Base-by-base conservation (phyloP, 1,140 invertebrate genomes). In the Chymomyza costata region DNA sequence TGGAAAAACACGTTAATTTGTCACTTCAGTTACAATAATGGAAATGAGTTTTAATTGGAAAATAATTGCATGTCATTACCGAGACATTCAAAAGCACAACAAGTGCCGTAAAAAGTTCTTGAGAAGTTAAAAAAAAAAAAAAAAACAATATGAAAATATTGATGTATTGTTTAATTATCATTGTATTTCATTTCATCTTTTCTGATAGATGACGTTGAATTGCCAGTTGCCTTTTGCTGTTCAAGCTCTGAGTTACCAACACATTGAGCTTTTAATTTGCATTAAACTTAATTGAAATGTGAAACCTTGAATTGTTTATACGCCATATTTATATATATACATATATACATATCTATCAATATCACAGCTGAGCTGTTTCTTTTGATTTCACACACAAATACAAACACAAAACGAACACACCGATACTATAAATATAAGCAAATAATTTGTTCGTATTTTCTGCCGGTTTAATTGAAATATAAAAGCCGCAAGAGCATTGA, bases 21-120 rank as follows among this genome's bases (percentile, higher is more conserved):
- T 66, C 50, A 53, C 61, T 62, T 65, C 65, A 65, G 61, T 65
- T 66, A 66, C 71, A 70, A 70, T 59, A 63, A 66, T 53, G 70
- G 53, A 65, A 76, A 76, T 70, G 71, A 43, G 57, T 66, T 76
- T 74, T 78, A 78, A 76, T 78, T 52, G 35, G 62, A 65, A 76
- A 63, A 76, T 76, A 76, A 76, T 76, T 78, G 70, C 71, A 71
- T 70, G 56, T 78, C 66, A 76, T 71, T 70, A 45, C 41, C 14
- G 6, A 25, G 1, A 43, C 38, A 52, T 11, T 28, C 15, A 18
- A 43, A 31, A 11, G 10, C n/a, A 8, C 10, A 8, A 25, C 5
- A 18, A n/a, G 35, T 7, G n/a, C n/a, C n/a, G n/a, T 11, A 1
- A 37, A n/a, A 47, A 30, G n/a, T n/a, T n/a, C n/a, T n/a, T n/a